These are phyloP conservation scores for Myioborus miniatus DNA, from an alignment of 2,797 vertebrate species.

Conservation along the genomic window DNA sequence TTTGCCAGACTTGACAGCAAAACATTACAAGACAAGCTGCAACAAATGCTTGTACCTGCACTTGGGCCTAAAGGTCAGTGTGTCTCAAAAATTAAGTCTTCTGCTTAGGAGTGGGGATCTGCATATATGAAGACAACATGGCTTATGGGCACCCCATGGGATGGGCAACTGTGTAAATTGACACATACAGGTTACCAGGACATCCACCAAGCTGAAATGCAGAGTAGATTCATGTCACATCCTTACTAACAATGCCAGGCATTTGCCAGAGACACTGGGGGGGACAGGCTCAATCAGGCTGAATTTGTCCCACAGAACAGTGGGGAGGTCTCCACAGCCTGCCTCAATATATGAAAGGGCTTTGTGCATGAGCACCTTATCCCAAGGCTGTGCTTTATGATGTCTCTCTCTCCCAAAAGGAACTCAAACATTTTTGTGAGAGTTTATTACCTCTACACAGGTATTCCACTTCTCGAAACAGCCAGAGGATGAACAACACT, in stretches of 20 bases:
- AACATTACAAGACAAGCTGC: neutral
- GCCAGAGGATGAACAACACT: neutral
- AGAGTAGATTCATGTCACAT: neutral
- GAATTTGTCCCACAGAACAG: neutral
- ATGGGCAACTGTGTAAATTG: neutral
- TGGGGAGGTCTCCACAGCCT: accelerated
- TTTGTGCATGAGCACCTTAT: accelerated
- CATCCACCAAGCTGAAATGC: neutral
- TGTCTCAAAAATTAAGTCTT: neutral
- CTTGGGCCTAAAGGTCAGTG: neutral
- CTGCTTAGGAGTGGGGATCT: neutral
- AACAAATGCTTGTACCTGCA: neutral
- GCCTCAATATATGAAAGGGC: neutral
- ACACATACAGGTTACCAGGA: neutral
- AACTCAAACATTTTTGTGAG: neutral
- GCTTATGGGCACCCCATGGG: accelerated
- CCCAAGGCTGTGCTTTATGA: neutral
- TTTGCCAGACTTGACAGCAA: neutral
- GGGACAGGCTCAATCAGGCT: neutral
- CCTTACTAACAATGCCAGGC: neutral
- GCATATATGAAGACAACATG: neutral
- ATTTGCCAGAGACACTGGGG: accelerated
- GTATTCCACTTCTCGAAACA: neutral
- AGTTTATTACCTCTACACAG: neutral
- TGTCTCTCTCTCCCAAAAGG: neutral